phyloP scores from a whole-genome alignment of 2,797 vertebrate species.

The Tarsius wallacei region DNA sequence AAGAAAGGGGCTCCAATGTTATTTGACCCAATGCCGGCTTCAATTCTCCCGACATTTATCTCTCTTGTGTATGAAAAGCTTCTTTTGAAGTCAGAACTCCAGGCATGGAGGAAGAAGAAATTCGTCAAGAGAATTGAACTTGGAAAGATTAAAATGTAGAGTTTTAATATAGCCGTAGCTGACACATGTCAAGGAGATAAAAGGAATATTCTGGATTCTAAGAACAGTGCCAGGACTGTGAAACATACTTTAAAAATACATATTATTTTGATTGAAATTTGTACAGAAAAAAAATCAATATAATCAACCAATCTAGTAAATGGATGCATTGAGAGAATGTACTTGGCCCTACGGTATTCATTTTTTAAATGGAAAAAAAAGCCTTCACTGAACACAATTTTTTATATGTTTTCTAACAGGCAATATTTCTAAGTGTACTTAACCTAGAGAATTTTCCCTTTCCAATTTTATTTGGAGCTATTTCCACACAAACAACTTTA shows the following conservation, averaged over 20 bases:
- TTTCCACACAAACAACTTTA: conserved; percentile 6
- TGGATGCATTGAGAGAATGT: conserved; percentile 53
- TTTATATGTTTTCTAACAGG: conserved; percentile 50
- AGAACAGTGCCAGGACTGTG: conserved; percentile 22
- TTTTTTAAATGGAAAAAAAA: conserved; percentile 57
- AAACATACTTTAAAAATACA: conserved; percentile 59
- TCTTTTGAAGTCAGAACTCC: conserved; percentile 78
- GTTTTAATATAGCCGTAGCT: conserved; percentile 77
- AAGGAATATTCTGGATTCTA: conserved; percentile 64
- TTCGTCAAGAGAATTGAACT: conserved; percentile 72
- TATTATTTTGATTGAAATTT: conserved; percentile 81
- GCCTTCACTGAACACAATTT: neutral
- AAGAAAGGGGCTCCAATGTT: neutral
- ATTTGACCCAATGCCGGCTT: conserved; percentile 21
- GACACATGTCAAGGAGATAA: conserved; percentile 80
- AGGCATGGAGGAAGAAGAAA: conserved; percentile 67
- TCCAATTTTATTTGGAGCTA: neutral
- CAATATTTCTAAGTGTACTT: conserved; percentile 49
- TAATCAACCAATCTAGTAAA: conserved; percentile 69
- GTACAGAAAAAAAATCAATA: conserved; percentile 76
- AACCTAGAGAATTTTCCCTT: conserved; percentile 20
- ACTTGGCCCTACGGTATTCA: neutral
- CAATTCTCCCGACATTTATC: conserved; percentile 32
- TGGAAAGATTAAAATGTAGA: conserved; percentile 76
- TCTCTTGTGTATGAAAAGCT: conserved; percentile 56